Conservation (phyloP, 2,888 invertebrate genomes). For the Heterodera filipjevi region DNA sequence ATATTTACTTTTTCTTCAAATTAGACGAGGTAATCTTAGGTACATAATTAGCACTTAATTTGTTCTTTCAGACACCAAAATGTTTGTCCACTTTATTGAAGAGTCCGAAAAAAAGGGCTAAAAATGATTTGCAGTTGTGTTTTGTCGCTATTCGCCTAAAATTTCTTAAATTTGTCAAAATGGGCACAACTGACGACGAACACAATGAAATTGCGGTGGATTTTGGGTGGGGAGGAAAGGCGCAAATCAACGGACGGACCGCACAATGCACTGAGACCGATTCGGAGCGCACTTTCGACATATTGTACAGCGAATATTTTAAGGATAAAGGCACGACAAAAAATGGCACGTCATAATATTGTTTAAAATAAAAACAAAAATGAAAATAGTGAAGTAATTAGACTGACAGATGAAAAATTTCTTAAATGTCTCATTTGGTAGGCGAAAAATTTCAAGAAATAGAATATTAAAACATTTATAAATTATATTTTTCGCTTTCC, state of each 20-base stretch:
- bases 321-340: too few species aligned
- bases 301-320: background rate
- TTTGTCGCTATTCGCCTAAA: background rate
- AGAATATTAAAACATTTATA: too few species aligned
- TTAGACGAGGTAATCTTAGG: too few species aligned
- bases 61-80: background rate
- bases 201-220: background rate
- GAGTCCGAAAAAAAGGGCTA: background rate
- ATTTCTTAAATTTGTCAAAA: slow-evolving; percentile 6
- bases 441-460: too few species aligned
- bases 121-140: background rate
- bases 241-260: background rate
- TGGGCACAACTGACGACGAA: background rate
- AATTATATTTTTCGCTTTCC: too few species aligned
- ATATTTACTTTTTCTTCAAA: too few species aligned
- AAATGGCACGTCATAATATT: too few species aligned
- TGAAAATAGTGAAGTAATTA: too few species aligned
- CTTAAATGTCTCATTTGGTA: too few species aligned
- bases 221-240: background rate
- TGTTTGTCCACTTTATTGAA: background rate
- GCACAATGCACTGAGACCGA: background rate
- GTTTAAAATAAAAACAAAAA: too few species aligned
- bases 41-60: too few species aligned
- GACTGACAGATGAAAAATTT: too few species aligned
- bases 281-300: background rate